Percentiles rank a stretch among this genome's conserved stretches.
phyloP scores from a whole-genome alignment of 2,797 vertebrate genomes.

The Momotus momota region DNA sequence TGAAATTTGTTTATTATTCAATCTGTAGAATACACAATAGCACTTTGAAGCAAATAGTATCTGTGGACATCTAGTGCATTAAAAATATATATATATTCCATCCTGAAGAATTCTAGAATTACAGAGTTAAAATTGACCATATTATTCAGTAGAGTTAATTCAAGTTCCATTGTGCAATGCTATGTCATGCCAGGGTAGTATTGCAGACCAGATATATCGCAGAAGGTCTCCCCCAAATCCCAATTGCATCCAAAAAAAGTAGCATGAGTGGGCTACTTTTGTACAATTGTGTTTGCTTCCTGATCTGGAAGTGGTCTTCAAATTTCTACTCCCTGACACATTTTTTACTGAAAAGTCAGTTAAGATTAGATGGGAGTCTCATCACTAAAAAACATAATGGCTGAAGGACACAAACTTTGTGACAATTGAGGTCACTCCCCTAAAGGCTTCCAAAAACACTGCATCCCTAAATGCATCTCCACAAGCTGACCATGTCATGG shows the following conservation, averaged over 20 bases:
- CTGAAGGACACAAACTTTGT: background rate
- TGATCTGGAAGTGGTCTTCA: background rate
- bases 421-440: background rate
- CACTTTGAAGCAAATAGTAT: background rate
- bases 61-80: background rate
- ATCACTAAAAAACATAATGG: fast-evolving
- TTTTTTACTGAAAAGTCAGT: background rate
- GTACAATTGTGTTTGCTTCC: background rate
- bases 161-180: background rate
- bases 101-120: background rate
- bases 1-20: background rate
- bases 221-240: background rate
- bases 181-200: background rate
- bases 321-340: fast-evolving
- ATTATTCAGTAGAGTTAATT: background rate
- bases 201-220: background rate
- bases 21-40: background rate
- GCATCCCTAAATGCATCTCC: background rate
- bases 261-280: background rate
- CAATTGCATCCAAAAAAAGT: background rate
- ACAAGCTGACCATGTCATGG: background rate
- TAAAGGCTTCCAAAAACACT: background rate
- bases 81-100: too few relatives aligned
- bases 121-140: background rate
- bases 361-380: background rate